phyloP scores from a whole-genome alignment of 2,113 vertebrate genomes.

The Leucoraja erinaceus region DNA sequence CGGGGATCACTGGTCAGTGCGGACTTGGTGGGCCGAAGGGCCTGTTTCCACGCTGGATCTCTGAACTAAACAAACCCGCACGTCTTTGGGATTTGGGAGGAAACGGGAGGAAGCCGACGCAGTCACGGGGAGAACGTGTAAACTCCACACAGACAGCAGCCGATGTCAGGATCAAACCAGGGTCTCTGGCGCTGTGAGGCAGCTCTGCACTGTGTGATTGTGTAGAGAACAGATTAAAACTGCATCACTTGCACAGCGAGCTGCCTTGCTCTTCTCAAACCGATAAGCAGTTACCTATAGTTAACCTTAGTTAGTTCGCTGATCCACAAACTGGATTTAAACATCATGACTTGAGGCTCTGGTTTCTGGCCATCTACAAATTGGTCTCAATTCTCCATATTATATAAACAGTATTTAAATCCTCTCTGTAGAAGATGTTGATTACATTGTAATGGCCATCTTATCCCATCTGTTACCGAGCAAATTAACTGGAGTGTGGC shows the following conservation, averaged over 20 bases:
- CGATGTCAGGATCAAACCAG: no score
- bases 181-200: no score
- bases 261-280: not conserved
- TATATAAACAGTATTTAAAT: slow-evolving; percentile 2
- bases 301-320: not conserved
- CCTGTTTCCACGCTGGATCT: no score
- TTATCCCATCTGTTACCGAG: slow-evolving; percentile 20
- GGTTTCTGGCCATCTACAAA: slow-evolving; percentile 6
- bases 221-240: not conserved
- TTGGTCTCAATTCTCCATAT: not conserved
- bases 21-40: no score
- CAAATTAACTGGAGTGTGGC: slow-evolving; percentile 11
- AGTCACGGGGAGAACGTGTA: no score
- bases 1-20: no score
- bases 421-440: slow-evolving; percentile 8
- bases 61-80: no score
- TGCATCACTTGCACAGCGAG: not conserved
- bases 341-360: not conserved
- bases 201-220: not conserved
- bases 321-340: slow-evolving; percentile 13
- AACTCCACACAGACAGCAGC: no score
- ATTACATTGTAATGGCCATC: slow-evolving; percentile 17
- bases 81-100: no score
- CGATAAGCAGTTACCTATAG: not conserved
- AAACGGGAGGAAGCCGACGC: no score